Percentiles rank a stretch among this genome's conserved stretches.
Evolutionary conservation across 1,140 invertebrate species (phyloP).

Genomic region (Adelges cooleyi): DNA sequence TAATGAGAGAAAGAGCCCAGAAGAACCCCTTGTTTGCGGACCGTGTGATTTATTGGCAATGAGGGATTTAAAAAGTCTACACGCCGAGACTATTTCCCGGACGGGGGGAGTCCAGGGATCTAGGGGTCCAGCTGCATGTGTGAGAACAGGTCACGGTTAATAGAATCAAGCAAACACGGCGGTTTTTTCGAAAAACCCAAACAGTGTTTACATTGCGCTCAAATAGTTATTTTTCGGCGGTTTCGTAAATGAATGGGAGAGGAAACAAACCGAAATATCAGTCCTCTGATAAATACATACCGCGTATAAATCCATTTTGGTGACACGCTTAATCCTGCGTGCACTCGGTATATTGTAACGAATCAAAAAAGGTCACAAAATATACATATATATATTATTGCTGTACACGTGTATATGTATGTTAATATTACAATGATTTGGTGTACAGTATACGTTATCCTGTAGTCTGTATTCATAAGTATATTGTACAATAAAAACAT

Average conservation of each 20-base stretch:
- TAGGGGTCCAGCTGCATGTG: constrained; percentile 22
- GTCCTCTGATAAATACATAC: too few species aligned
- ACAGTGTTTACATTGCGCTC: constrained; percentile 7
- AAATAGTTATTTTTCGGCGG: background rate
- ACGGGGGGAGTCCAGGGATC: background rate
- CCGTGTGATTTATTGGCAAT: constrained; percentile 27
- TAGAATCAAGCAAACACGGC: constrained; percentile 15
- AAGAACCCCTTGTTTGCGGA: constrained; percentile 15
- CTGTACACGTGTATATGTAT: too few species aligned
- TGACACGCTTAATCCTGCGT: too few species aligned
- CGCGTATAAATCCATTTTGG: too few species aligned
- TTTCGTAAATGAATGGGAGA: background rate
- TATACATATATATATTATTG: too few species aligned
- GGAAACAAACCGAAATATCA: too few species aligned
- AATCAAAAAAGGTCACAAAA: too few species aligned
- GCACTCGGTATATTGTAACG: too few species aligned
- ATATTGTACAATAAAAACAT: too few species aligned
- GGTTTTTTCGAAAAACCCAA: background rate
- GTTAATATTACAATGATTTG: too few species aligned
- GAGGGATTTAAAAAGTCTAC: constrained; percentile 23
- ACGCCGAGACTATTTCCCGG: background rate
- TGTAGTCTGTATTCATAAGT: too few species aligned
- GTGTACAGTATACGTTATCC: too few species aligned
- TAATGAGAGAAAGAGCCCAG: constrained; percentile 11
- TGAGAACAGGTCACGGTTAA: constrained; percentile 27